Evolutionary conservation across 2,797 vertebrate species (phyloP).

Genomic region (Phalloptychus januarius): DNA sequence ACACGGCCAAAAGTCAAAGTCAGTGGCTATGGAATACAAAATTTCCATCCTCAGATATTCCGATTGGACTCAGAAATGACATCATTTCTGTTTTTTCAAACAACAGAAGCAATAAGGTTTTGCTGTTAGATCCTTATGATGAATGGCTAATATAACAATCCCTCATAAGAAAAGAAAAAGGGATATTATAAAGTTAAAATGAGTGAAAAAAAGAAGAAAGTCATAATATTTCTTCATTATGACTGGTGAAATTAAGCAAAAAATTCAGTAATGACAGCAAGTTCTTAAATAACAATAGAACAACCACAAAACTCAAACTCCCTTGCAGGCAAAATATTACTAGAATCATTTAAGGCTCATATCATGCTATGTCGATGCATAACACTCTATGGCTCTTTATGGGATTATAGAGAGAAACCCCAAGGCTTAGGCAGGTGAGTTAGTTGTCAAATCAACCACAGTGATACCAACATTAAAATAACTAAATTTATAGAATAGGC

Average conservation of each 20-base stretch:
- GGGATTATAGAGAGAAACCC: no score
- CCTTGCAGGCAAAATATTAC: neutral
- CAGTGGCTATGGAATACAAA: slow-evolving; percentile 20
- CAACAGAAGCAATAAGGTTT: neutral
- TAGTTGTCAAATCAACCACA: neutral
- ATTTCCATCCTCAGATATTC: slow-evolving; percentile 49
- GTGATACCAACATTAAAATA: neutral
- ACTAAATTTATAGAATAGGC: no score
- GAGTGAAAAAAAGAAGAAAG: neutral
- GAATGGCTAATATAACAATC: neutral
- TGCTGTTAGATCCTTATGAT: neutral
- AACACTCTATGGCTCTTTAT: no score
- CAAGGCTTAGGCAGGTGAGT: neutral
- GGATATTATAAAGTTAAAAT: neutral
- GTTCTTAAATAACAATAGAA: neutral
- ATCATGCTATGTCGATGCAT: no score
- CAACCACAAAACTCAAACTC: neutral
- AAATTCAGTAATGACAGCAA: neutral
- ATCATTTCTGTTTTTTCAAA: neutral
- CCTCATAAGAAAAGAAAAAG: neutral
- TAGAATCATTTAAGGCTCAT: neutral
- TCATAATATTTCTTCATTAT: neutral
- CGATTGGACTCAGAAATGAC: slow-evolving; percentile 8
- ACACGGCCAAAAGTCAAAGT: slow-evolving; percentile 5
- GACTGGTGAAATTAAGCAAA: neutral